phyloP scores from a whole-genome alignment of 2,797 vertebrate species.

The Eospalax fontanierii region DNA sequence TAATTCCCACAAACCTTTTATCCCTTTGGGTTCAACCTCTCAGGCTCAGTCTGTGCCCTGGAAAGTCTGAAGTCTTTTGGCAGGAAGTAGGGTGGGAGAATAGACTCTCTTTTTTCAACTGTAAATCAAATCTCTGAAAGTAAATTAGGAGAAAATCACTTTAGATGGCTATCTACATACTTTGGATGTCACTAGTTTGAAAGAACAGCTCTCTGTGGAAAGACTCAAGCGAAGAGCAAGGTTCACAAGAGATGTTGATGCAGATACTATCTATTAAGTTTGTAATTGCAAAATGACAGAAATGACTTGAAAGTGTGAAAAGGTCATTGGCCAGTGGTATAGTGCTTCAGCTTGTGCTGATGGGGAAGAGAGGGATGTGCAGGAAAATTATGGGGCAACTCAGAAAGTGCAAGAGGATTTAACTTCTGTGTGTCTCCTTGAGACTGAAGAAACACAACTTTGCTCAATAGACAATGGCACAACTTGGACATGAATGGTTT shows the following conservation, averaged over 20 bases:
- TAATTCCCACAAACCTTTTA: slow-evolving; percentile 46
- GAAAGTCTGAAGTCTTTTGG: slow-evolving; percentile 45
- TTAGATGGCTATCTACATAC: slow-evolving; percentile 1
- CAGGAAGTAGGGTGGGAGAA: neutral
- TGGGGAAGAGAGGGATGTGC: neutral
- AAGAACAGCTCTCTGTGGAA: slow-evolving; percentile 47
- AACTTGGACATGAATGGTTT: neutral
- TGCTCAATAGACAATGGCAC: slow-evolving; percentile 72
- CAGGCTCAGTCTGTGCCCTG: neutral
- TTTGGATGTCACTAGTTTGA: neutral
- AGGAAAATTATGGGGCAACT: slow-evolving; percentile 29
- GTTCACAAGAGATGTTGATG: neutral
- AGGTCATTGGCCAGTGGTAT: slow-evolving; percentile 42
- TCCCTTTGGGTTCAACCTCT: slow-evolving; percentile 51
- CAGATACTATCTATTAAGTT: slow-evolving; percentile 48
- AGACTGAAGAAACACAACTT: slow-evolving; percentile 63
- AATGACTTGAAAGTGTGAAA: slow-evolving; percentile 41
- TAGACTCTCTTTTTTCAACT: neutral
- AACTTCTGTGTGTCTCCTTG: neutral
- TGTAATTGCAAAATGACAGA: slow-evolving; percentile 60
- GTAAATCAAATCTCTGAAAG: slow-evolving; percentile 52
- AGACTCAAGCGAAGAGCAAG: slow-evolving; percentile 41
- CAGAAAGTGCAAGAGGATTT: neutral
- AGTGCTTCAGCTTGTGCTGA: neutral
- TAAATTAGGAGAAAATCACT: slow-evolving; percentile 48